A percentile compares a stretch with the other conserved stretches of the same genome.
These are phyloP conservation scores for Nudaria mundana DNA, from an alignment of 2,888 invertebrate species.

Conservation along the genomic window DNA sequence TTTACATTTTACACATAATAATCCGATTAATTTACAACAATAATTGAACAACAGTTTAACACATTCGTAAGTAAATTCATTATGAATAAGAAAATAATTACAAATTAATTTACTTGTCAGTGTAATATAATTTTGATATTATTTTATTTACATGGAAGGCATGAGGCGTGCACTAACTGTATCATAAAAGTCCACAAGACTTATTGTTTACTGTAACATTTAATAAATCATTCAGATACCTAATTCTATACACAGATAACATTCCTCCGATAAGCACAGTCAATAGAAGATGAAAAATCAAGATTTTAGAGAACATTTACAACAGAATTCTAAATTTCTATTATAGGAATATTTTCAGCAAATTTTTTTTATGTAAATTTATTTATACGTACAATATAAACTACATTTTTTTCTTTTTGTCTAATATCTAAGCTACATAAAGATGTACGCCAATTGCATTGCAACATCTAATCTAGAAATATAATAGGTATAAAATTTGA, in stretches of 20 bases:
- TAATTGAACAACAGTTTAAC: no score
- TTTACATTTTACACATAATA: slow-evolving; percentile 28
- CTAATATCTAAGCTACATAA: slow-evolving; percentile 68
- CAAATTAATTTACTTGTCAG: slow-evolving; percentile 20
- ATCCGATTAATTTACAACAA: slow-evolving; percentile 22
- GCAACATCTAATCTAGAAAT: slow-evolving; percentile 75
- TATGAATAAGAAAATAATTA: slow-evolving; percentile 18
- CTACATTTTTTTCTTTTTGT: slow-evolving; percentile 28
- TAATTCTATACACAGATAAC: slow-evolving; percentile 32
- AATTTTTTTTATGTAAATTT: slow-evolving; percentile 48
- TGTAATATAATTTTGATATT: slow-evolving; percentile 33
- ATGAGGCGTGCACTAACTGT: slow-evolving; percentile 56
- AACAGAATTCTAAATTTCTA: slow-evolving; percentile 43
- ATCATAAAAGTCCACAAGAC: slow-evolving; percentile 38
- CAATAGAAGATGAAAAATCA: not conserved
- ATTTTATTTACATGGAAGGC: slow-evolving; percentile 75
- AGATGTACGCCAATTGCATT: slow-evolving; percentile 65
- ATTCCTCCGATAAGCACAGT: slow-evolving; percentile 24
- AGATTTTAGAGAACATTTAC: slow-evolving; percentile 17
- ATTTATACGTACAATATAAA: slow-evolving; percentile 41
- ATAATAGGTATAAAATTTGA: slow-evolving; percentile 79
- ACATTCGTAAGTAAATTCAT: slow-evolving; percentile 26
- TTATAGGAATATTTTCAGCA: slow-evolving; percentile 32
- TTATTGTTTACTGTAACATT: slow-evolving; percentile 23
- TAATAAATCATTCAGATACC: slow-evolving; percentile 24